These are phyloP conservation scores for Telmatochromis sp. DNA, from an alignment of 2,113 vertebrate genomes.

Conservation along the genomic window DNA sequence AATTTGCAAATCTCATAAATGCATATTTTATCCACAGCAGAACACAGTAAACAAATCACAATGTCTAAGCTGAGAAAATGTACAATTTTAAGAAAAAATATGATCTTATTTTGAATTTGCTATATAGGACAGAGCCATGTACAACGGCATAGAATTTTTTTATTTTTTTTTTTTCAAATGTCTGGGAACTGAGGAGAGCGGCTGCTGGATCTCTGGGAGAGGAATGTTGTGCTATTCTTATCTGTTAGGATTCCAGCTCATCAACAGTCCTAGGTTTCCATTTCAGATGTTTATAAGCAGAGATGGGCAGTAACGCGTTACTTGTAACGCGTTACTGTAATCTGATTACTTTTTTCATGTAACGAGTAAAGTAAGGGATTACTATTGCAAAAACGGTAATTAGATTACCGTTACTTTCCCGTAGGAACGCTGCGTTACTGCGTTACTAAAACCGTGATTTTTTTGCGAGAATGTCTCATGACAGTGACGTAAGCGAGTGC, in stretches of 20 bases:
- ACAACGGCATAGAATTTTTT: accelerated
- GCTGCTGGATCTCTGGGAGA: background rate
- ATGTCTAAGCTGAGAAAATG: background rate
- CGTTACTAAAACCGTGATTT: no score
- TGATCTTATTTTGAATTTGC: background rate
- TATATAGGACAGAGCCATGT: background rate
- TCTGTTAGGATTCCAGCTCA: background rate
- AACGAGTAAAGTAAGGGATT: no score
- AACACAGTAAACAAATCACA: background rate
- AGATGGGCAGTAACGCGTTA: no score
- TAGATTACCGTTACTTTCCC: no score
- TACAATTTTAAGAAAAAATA: background rate
- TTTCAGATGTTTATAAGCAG: background rate
- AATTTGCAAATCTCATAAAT: background rate
- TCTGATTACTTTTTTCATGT: no score
- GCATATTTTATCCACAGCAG: background rate
- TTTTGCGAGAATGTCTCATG: no score
- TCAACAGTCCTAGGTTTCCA: background rate
- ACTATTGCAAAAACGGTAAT: no score
- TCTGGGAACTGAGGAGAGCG: background rate
- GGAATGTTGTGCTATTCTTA: background rate
- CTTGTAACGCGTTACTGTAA: no score
- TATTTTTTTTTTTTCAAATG: accelerated
- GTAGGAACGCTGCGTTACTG: no score
- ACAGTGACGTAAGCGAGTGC: no score